phyloP scores from a whole-genome alignment of 2,797 vertebrate genomes.

The Chromobotia macracanthus region DNA sequence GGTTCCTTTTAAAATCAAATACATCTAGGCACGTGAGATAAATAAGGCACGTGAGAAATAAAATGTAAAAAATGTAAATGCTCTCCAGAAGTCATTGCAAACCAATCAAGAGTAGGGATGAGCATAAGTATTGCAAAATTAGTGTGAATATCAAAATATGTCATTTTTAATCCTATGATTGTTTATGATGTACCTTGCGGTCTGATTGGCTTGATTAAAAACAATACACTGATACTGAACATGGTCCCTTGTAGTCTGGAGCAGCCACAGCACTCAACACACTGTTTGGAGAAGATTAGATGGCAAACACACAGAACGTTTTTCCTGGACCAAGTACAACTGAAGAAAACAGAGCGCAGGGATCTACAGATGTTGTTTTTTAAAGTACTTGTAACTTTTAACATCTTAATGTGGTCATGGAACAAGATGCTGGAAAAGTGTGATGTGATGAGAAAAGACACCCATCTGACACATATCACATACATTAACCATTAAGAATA shows the following conservation, averaged over 20 bases:
- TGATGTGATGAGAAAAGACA: not conserved
- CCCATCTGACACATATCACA: not conserved
- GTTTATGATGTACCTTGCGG: too few relatives aligned
- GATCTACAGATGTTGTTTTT: not conserved
- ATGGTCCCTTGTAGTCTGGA: too few relatives aligned
- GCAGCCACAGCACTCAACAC: too few relatives aligned
- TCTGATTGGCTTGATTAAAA: too few relatives aligned
- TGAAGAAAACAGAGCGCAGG: too few relatives aligned
- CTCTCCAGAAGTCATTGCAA: not conserved
- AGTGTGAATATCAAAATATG: too few relatives aligned
- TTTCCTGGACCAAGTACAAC: too few relatives aligned
- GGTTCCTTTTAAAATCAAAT: not conserved
- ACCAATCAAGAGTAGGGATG: constrained; percentile 21
- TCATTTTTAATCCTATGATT: too few relatives aligned
- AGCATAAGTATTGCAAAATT: constrained; percentile 14
- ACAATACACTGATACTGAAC: too few relatives aligned
- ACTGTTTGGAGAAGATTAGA: too few relatives aligned
- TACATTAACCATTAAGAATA: not conserved
- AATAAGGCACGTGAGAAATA: not conserved
- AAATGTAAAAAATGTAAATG: not conserved
- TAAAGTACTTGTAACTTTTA: too few relatives aligned
- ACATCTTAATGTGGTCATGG: not conserved
- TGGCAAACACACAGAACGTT: too few relatives aligned
- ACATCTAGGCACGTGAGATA: not conserved
- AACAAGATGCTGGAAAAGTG: not conserved